Evolutionary conservation across 2,797 vertebrate species (phyloP).

Genomic region (Nothura maculosa): DNA sequence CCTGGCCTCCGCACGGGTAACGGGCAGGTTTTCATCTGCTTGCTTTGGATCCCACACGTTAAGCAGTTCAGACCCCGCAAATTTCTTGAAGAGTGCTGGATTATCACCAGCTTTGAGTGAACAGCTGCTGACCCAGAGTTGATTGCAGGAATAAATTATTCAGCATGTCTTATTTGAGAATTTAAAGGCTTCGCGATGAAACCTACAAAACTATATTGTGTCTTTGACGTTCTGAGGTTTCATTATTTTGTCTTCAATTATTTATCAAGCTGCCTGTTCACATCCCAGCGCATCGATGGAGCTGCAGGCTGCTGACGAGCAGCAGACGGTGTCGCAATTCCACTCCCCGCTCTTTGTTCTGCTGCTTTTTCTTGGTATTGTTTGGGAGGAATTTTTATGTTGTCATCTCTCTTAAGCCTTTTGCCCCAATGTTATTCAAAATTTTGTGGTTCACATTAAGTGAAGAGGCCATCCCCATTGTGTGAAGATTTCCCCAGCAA

Average conservation of each 20-base stretch:
- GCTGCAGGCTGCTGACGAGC: conserved; percentile 15
- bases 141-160: conserved; percentile 81
- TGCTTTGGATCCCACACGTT: not conserved
- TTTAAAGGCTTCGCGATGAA: conserved; percentile 74
- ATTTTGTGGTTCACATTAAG: not conserved
- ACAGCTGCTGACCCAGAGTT: conserved; percentile 78
- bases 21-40: not conserved
- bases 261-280: conserved; percentile 68
- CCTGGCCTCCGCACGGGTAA: not conserved
- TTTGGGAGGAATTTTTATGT: not conserved
- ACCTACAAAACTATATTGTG: conserved; percentile 74
- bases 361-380: not conserved
- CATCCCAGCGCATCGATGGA: conserved; percentile 41
- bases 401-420: not conserved
- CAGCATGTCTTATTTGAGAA: conserved; percentile 78
- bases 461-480: not conserved
- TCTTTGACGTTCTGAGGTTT: conserved; percentile 72
- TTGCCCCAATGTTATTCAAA: not conserved
- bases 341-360: conserved; percentile 41
- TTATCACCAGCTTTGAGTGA: conserved; percentile 51
- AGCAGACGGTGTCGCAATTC: conserved; percentile 5
- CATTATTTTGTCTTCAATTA: conserved; percentile 79
- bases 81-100: conserved; percentile 35
- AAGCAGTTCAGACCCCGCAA: not conserved
- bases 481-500: not conserved